These are phyloP conservation scores for Caenorhabditis sp. DNA, from an alignment of 2,888 invertebrate species.

Conservation along the genomic window DNA sequence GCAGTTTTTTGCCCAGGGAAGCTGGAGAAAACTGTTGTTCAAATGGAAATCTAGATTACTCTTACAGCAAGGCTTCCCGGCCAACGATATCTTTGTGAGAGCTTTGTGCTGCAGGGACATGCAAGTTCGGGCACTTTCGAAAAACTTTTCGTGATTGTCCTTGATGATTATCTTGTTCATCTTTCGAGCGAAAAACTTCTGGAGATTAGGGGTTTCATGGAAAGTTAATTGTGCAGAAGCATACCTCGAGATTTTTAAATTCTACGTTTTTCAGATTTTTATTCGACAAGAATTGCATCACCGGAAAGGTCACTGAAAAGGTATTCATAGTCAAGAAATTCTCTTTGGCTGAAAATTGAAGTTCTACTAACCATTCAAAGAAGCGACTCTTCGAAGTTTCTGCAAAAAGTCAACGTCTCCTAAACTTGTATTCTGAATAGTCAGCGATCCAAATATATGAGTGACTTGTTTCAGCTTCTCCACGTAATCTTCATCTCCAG, in stretches of 20 bases:
- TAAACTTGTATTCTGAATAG: conserved; percentile 22
- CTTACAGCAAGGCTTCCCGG: neutral
- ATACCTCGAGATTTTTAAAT: neutral
- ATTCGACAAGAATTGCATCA: neutral
- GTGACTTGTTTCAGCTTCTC: neutral
- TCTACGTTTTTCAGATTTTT: neutral
- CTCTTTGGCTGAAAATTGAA: neutral
- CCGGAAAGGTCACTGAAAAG: conserved; percentile 21
- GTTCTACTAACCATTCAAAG: conserved; percentile 5
- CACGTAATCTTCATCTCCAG: conserved; percentile 20
- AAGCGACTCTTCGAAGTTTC: neutral
- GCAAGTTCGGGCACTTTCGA: neutral
- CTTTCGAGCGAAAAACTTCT: no score
- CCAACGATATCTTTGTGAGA: neutral
- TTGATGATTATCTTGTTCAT: no score
- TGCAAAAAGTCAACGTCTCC: conserved; percentile 1
- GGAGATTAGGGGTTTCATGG: no score
- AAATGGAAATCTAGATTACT: no score
- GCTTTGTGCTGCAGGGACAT: neutral
- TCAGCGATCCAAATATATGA: conserved; percentile 7
- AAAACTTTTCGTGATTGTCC: neutral
- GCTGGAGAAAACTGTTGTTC: neutral
- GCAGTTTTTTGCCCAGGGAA: neutral
- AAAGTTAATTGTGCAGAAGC: no score
- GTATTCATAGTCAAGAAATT: neutral